phyloP scores from a whole-genome alignment of 2,888 invertebrate species.

The Ochlodes sylvanus region DNA sequence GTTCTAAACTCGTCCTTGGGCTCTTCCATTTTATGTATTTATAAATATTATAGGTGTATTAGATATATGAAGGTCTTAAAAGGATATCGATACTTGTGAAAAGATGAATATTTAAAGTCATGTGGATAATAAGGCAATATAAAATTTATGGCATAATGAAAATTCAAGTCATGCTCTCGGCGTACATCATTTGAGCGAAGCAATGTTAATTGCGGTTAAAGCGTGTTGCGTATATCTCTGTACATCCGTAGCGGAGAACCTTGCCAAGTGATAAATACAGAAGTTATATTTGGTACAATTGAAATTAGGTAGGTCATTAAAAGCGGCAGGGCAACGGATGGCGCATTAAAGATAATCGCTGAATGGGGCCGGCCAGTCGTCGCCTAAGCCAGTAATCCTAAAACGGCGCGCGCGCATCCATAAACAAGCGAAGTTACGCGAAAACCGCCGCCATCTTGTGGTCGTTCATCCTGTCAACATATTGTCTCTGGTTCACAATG shows the following conservation, averaged over 20 bases:
- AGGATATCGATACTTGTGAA: background rate
- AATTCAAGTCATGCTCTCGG: constrained; percentile 52
- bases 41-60: background rate
- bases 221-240: constrained; percentile 60
- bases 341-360: constrained; percentile 74
- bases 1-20: constrained; percentile 35
- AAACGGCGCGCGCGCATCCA: constrained; percentile 75
- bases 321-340: constrained; percentile 67
- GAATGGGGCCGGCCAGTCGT: constrained; percentile 78
- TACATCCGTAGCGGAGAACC: constrained; percentile 53
- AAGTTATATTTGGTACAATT: constrained; percentile 83
- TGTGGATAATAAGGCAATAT: background rate
- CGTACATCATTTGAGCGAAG: constrained; percentile 53
- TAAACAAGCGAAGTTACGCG: constrained; percentile 79
- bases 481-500: constrained; percentile 80
- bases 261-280: constrained; percentile 82
- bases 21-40: background rate
- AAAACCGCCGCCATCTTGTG: constrained; percentile 77
- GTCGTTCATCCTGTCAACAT: constrained; percentile 83
- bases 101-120: background rate
- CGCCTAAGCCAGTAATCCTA: constrained; percentile 80
- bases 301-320: constrained; percentile 82
- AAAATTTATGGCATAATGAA: constrained; percentile 29
- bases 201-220: constrained; percentile 78
- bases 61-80: background rate